Conservation (phyloP, 2,888 invertebrate genomes). For the Nesidiocoris tenuis region DNA sequence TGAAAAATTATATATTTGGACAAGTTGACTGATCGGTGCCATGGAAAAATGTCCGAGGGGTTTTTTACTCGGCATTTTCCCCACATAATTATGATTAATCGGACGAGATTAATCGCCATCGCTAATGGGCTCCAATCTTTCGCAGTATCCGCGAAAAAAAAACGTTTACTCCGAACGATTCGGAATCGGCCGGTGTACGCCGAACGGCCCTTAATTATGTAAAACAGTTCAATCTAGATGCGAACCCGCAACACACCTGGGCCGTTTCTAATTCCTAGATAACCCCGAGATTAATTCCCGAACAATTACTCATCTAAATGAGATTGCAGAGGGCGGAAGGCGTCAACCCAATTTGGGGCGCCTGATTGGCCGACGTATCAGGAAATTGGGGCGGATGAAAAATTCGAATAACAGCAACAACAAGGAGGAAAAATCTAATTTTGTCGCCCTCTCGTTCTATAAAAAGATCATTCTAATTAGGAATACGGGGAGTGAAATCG, state of each 20-base stretch:
- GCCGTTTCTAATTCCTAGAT: constrained; percentile 14
- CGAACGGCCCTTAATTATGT: constrained; percentile 13
- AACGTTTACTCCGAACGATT: neutral
- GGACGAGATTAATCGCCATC: neutral
- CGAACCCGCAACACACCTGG: neutral
- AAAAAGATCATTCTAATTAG: neutral
- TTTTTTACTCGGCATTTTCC: no score
- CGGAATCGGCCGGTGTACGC: no score
- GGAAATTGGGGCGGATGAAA: neutral
- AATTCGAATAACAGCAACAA: neutral
- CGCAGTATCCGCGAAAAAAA: neutral
- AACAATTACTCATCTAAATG: constrained; percentile 4
- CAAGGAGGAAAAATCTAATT: neutral
- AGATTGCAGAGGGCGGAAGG: neutral
- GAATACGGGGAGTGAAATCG: constrained; percentile 2
- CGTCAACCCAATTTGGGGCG: neutral
- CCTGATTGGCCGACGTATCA: neutral
- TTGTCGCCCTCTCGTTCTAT: neutral
- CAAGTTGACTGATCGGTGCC: no score
- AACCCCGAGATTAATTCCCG: constrained; percentile 9
- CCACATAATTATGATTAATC: neutral
- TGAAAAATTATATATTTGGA: no score
- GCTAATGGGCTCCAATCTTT: neutral
- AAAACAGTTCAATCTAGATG: constrained; percentile 17
- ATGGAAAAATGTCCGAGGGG: no score